Percentiles rank a stretch among this genome's conserved stretches.
These are phyloP conservation scores for Microchrysa polita DNA, from an alignment of 2,888 invertebrate species.

Conservation along the genomic window DNA sequence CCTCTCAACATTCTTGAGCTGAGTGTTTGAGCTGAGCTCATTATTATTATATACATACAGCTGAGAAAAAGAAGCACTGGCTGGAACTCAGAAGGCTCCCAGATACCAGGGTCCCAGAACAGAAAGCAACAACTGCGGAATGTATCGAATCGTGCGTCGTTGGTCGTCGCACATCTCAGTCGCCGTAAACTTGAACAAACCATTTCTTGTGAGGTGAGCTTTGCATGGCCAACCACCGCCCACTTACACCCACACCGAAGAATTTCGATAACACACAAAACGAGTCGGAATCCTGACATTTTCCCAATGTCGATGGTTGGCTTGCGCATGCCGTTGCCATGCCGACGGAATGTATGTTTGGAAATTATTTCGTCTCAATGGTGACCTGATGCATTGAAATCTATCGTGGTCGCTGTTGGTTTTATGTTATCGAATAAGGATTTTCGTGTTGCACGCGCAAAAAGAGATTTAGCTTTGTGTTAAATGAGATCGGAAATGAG, in stretches of 20 bases:
- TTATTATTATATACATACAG: not conserved
- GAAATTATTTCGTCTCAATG: conserved; percentile 46
- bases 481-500: no score
- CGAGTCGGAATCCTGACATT: conserved; percentile 43
- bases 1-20: not conserved
- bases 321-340: conserved; percentile 47
- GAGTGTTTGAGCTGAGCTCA: not conserved
- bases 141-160: not conserved
- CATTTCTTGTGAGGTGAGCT: not conserved
- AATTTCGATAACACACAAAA: not conserved
- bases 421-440: not conserved
- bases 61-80: conserved; percentile 5
- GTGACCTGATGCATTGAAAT: conserved; percentile 29
- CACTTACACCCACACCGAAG: not conserved
- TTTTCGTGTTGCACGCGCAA: not conserved
- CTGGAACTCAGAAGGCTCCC: conserved; percentile 5
- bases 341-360: conserved; percentile 46
- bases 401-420: not conserved
- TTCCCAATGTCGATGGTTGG: conserved; percentile 6
- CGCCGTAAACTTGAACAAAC: not conserved
- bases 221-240: not conserved
- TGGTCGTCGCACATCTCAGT: not conserved
- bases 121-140: not conserved
- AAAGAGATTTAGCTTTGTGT: not conserved
- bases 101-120: conserved; percentile 4